phyloP scores from a whole-genome alignment of 2,797 vertebrate genomes.

The Scleropages formosus region DNA sequence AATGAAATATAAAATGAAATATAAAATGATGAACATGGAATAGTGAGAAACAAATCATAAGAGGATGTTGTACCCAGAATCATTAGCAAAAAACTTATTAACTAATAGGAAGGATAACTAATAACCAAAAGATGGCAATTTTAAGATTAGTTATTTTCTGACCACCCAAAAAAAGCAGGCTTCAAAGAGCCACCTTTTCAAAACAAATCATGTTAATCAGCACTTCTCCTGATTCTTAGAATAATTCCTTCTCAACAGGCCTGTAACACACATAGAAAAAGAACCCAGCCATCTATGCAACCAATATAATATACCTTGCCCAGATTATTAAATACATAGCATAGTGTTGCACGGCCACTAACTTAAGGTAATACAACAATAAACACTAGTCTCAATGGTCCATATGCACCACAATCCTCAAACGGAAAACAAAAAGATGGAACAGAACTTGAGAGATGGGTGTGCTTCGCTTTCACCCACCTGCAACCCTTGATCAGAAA shows the following conservation, averaged over 20 bases:
- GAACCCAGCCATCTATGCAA: neutral
- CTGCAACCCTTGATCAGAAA: too few relatives aligned
- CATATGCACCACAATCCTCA: too few relatives aligned
- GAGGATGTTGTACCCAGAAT: too few relatives aligned
- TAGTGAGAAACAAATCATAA: constrained; percentile 8
- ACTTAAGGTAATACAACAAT: neutral
- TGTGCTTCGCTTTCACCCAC: too few relatives aligned
- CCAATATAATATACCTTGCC: neutral
- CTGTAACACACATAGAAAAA: neutral
- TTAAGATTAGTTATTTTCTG: too few relatives aligned
- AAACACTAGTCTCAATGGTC: neutral
- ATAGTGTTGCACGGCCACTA: neutral
- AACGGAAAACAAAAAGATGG: too few relatives aligned
- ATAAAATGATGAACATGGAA: too few relatives aligned
- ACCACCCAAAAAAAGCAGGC: neutral
- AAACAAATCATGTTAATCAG: neutral
- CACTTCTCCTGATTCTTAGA: neutral
- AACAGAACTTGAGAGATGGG: too few relatives aligned
- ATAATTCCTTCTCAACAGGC: neutral
- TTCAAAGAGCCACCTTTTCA: neutral
- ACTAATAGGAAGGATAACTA: too few relatives aligned
- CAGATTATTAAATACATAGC: constrained; percentile 16
- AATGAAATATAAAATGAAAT: neutral
- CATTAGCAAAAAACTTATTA: too few relatives aligned
- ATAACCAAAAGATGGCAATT: too few relatives aligned